Conservation (phyloP, 2,797 vertebrate genomes). For the Phrynocephalus forsythii region DNA sequence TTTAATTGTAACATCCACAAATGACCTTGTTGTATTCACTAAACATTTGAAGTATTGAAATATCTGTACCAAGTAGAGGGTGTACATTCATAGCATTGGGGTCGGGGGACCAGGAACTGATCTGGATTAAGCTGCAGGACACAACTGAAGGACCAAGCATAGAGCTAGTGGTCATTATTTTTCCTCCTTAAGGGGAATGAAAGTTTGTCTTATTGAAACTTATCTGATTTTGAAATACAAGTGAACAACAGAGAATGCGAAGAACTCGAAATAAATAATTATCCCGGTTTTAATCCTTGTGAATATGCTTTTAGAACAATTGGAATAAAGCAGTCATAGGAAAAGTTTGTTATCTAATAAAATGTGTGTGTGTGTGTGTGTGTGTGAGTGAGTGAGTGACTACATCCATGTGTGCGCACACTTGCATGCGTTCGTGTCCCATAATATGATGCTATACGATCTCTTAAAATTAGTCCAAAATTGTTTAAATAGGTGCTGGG, state of each 20-base stretch:
- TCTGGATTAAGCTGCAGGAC: neutral
- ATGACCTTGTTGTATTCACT: neutral
- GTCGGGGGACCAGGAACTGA: too few relatives aligned
- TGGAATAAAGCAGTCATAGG: neutral
- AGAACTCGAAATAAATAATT: neutral
- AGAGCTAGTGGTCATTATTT: neutral
- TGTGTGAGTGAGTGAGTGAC: too few relatives aligned
- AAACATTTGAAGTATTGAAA: neutral
- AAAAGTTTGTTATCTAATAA: neutral
- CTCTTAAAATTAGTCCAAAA: neutral
- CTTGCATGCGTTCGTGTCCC: too few relatives aligned
- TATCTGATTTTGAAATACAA: neutral
- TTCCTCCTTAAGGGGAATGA: neutral
- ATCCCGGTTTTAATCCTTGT: neutral
- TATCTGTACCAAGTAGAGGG: neutral
- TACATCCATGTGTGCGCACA: neutral
- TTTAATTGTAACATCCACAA: neutral
- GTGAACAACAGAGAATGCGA: neutral
- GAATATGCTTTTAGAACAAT: neutral
- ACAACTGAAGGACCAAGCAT: neutral
- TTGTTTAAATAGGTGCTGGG: neutral
- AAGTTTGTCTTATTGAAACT: neutral
- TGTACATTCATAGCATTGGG: neutral
- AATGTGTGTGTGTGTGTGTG: neutral
- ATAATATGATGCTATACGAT: too few relatives aligned